These are phyloP conservation scores for Panagrolaimus sp. DNA, from an alignment of 1,140 invertebrate species.

Conservation along the genomic window DNA sequence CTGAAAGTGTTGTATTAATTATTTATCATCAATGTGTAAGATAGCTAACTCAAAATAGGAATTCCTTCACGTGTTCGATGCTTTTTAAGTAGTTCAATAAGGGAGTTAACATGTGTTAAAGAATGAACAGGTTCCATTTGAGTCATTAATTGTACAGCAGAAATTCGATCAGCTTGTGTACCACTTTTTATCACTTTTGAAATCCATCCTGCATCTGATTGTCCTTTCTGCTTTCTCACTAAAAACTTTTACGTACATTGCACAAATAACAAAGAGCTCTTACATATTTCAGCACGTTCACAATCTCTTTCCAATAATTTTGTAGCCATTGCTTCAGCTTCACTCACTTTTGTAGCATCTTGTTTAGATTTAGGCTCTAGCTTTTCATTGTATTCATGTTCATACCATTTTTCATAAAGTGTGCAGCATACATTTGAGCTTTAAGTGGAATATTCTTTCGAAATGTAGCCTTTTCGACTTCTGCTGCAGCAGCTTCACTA, in stretches of 20 bases:
- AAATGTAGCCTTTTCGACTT: no score
- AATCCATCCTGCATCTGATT: constrained; percentile 33
- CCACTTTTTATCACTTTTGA: constrained; percentile 28
- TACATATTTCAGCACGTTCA: neutral
- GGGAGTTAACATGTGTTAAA: constrained; percentile 67
- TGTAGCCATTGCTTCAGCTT: constrained; percentile 5
- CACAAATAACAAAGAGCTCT: no score
- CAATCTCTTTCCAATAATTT: neutral
- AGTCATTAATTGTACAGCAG: constrained; percentile 73
- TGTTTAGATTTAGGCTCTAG: neutral
- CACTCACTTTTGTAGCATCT: neutral
- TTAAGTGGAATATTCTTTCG: no score
- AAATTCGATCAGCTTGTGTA: constrained; percentile 70
- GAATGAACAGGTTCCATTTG: constrained; percentile 79
- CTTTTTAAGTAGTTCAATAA: constrained; percentile 74
- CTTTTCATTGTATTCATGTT: constrained; percentile 17
- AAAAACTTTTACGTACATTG: neutral
- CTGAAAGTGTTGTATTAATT: no score
- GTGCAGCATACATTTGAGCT: neutral
- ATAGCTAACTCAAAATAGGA: constrained; percentile 62
- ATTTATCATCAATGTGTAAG: no score
- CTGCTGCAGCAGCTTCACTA: no score
- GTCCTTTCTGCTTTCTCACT: constrained; percentile 18
- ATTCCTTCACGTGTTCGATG: constrained; percentile 74
- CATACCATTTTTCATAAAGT: constrained; percentile 25